Percentiles rank a stretch among this genome's conserved stretches.
Conservation (phyloP, 1,140 invertebrate genomes). For the Ganaspis sp. region DNA sequence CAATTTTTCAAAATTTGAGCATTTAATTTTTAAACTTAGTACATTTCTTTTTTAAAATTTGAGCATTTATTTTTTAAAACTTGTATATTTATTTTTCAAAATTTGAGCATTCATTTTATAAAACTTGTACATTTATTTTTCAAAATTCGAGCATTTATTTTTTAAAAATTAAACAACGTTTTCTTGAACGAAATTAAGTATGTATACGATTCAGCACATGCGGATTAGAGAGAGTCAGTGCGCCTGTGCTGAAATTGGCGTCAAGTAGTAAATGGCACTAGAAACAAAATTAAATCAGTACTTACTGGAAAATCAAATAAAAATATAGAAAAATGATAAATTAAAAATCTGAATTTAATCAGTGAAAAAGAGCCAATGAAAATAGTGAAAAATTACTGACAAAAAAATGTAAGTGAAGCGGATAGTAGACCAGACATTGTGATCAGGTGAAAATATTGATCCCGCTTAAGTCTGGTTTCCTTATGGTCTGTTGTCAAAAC, state of each 20-base stretch:
- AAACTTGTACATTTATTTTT: neutral
- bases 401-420: slow-evolving; percentile 61
- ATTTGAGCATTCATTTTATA: neutral
- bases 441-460: slow-evolving; percentile 73
- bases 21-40: neutral
- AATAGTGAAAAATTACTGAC: slow-evolving; percentile 42
- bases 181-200: neutral
- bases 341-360: neutral
- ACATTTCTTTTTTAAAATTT: neutral
- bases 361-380: slow-evolving; percentile 61
- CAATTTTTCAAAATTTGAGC: too few species aligned
- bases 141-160: neutral
- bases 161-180: neutral
- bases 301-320: neutral
- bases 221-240: neutral
- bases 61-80: neutral
- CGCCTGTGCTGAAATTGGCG: slow-evolving; percentile 11
- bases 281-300: neutral
- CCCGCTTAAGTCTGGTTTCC: slow-evolving; percentile 60
- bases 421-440: slow-evolving; percentile 64
- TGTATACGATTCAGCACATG: neutral
- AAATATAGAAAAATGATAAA: slow-evolving; percentile 19
- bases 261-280: slow-evolving; percentile 5
- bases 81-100: neutral
- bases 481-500: slow-evolving; percentile 61